A percentile compares a stretch with the other conserved stretches of the same genome.
These are phyloP conservation scores for Enteromius unitaeniatus DNA, from an alignment of 2,797 vertebrate species.

Conservation along the genomic window DNA sequence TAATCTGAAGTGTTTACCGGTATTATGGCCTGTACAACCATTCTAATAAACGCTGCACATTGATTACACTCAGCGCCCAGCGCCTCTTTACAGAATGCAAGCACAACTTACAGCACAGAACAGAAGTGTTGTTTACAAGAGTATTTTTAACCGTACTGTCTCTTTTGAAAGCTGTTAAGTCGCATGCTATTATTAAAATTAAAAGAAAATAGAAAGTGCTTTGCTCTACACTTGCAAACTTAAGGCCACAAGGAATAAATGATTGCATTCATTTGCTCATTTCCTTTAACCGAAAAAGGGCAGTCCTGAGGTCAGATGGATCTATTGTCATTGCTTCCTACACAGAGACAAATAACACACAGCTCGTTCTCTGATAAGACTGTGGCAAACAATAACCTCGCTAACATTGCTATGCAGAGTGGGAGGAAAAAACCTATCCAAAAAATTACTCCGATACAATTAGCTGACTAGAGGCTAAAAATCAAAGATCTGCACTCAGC, in stretches of 20 bases:
- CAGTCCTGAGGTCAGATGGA: not conserved
- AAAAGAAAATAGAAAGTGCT: not conserved
- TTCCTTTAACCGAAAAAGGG: not conserved
- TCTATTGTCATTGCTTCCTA: slow-evolving; percentile 5
- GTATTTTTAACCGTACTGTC: not conserved
- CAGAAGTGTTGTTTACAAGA: not conserved
- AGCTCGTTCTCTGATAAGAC: not conserved
- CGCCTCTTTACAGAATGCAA: not conserved
- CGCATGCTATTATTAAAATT: not conserved
- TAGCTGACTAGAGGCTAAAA: slow-evolving; percentile 27
- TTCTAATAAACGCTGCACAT: no score
- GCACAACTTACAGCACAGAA: not conserved
- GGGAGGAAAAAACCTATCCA: not conserved
- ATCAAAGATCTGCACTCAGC: slow-evolving; percentile 6
- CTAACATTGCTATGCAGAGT: not conserved
- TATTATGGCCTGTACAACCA: no score
- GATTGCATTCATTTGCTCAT: not conserved
- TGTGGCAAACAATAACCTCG: slow-evolving; percentile 9
- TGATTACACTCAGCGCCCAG: no score
- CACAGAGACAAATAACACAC: not conserved
- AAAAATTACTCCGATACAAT: slow-evolving; percentile 1
- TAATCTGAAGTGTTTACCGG: no score
- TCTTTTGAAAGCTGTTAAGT: not conserved
- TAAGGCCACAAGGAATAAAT: not conserved
- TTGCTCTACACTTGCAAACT: not conserved